These are phyloP conservation scores for Drosophila lutescens DNA, from an alignment of 2,888 invertebrate species.

Conservation along the genomic window DNA sequence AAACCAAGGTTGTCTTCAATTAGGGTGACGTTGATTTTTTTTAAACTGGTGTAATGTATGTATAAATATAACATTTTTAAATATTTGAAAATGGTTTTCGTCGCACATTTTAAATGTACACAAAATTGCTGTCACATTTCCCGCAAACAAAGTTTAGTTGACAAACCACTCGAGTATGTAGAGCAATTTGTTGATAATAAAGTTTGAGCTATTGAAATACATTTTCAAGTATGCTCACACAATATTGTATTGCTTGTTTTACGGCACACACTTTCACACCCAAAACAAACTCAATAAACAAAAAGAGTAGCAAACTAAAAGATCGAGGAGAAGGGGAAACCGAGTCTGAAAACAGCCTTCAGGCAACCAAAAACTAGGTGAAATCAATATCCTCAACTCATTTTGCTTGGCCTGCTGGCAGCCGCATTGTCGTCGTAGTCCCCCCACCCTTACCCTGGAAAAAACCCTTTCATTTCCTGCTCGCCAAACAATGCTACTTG, in stretches of 20 bases:
- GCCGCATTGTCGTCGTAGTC: constrained; percentile 44
- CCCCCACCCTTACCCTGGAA: constrained; percentile 2
- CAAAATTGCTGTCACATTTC: not conserved
- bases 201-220: constrained; percentile 37
- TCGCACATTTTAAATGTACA: not conserved
- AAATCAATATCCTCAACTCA: constrained; percentile 71
- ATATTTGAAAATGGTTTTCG: not conserved
- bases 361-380: constrained; percentile 58
- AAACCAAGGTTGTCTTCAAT: no score
- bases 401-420: constrained; percentile 53
- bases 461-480: constrained; percentile 47
- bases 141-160: constrained; percentile 15
- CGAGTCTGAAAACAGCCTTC: constrained; percentile 31
- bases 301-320: constrained; percentile 19
- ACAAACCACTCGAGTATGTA: constrained; percentile 27
- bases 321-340: constrained; percentile 9
- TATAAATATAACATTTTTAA: not conserved
- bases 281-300: constrained; percentile 21
- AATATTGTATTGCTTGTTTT: constrained; percentile 41
- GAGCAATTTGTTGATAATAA: constrained; percentile 41
- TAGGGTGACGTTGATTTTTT: no score
- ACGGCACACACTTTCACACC: constrained; percentile 34
- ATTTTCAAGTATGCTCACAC: constrained; percentile 34
- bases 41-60: no score
- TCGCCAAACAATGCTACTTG: constrained; percentile 44